Evolutionary conservation across 2,113 vertebrate species (phyloP).

Genomic region (Amblyopsis rosae): DNA sequence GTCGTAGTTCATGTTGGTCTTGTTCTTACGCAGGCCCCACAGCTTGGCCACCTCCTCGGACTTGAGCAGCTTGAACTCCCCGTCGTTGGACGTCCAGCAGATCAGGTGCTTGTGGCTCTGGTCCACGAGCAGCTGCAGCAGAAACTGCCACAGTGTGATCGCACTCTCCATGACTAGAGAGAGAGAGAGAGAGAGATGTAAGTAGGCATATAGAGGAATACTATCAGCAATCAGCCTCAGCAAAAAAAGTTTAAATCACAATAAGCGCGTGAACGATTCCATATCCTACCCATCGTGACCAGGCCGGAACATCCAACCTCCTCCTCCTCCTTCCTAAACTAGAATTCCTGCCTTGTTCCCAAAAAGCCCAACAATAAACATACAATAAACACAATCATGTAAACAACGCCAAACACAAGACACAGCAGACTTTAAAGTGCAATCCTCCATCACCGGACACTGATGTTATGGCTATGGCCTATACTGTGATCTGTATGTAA

Average conservation of each 20-base stretch:
- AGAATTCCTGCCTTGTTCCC: conserved; percentile 4
- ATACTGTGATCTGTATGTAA: too few species aligned
- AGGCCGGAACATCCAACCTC: neutral
- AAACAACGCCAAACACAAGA: neutral
- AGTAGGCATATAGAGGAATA: conserved; percentile 65
- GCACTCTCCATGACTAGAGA: conserved; percentile 93
- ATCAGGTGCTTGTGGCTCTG: conserved; percentile 97
- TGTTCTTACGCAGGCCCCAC: conserved; percentile 98
- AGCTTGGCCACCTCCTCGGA: conserved; percentile 98
- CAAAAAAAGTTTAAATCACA: neutral
- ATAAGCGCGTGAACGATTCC: conserved; percentile 8
- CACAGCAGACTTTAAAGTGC: neutral
- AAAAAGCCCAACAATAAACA: conserved; percentile 4
- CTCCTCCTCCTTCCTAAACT: neutral
- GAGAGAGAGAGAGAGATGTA: neutral
- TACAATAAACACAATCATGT: neutral
- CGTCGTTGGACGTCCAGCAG: conserved; percentile 97
- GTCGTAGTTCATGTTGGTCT: conserved; percentile 99
- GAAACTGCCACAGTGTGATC: conserved; percentile 99
- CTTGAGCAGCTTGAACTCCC: conserved; percentile 97
- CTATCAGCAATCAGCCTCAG: conserved; percentile 40
- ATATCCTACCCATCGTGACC: neutral
- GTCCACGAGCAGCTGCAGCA: conserved; percentile 96
- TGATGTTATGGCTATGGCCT: neutral
- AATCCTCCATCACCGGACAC: too few species aligned